Conservation (phyloP, 2,797 vertebrate genomes). For the Epinephelus awoara region DNA sequence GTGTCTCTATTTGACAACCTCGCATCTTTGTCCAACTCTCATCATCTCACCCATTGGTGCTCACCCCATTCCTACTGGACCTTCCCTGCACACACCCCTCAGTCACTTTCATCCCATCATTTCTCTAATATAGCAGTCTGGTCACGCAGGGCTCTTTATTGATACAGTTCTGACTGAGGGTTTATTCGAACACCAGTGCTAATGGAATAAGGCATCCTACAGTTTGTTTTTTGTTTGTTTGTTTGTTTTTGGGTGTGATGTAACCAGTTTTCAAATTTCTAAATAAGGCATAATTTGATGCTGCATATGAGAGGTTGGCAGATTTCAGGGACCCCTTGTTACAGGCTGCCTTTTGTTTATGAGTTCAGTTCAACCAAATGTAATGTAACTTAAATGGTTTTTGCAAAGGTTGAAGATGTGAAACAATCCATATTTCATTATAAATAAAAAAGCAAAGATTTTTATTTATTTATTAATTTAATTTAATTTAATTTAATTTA, state of each 20-base stretch:
- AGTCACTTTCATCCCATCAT: neutral
- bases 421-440: too few relatives aligned
- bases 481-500: too few relatives aligned
- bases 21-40: conserved; percentile 11
- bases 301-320: too few relatives aligned
- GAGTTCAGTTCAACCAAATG: too few relatives aligned
- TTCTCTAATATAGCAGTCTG: conserved; percentile 6
- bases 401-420: neutral
- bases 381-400: too few relatives aligned
- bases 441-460: too few relatives aligned
- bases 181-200: neutral
- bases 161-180: neutral
- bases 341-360: too few relatives aligned
- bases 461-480: too few relatives aligned
- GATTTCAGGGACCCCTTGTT: too few relatives aligned
- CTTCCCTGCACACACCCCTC: neutral
- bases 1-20: neutral
- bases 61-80: neutral
- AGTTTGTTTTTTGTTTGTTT: neutral
- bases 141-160: neutral
- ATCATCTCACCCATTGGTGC: neutral
- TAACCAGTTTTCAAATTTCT: neutral
- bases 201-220: neutral
- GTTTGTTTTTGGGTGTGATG: too few relatives aligned
- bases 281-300: too few relatives aligned